phyloP scores from a whole-genome alignment of 2,113 vertebrate species.

The Rhinolophus sinicus region DNA sequence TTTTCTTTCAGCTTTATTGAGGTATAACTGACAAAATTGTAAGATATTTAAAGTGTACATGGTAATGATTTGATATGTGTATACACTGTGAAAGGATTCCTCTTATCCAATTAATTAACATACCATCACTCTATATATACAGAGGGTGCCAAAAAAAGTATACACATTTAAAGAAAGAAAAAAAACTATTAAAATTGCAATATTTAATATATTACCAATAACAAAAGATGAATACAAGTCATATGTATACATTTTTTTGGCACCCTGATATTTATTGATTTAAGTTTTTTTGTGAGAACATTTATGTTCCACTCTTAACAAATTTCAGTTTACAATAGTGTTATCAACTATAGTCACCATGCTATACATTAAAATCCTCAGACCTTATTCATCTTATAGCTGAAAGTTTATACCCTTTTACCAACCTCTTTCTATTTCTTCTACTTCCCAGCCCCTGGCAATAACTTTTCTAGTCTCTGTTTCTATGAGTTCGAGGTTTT shows the following conservation, averaged over 20 bases:
- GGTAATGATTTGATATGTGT: not conserved
- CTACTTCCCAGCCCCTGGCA: not conserved
- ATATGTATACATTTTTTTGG: no score
- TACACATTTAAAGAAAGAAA: no score
- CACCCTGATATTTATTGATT: not conserved
- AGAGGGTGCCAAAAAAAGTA: no score
- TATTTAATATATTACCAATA: no score
- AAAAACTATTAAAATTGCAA: no score
- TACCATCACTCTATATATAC: not conserved
- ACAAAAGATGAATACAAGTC: no score
- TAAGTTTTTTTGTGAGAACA: not conserved
- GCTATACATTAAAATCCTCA: not conserved
- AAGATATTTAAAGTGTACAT: not conserved
- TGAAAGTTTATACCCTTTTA: not conserved
- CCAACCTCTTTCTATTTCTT: not conserved
- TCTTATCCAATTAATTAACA: not conserved
- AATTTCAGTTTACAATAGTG: not conserved
- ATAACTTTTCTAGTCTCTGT: not conserved
- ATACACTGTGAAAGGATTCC: not conserved
- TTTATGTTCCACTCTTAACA: not conserved
- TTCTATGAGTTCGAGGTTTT: not conserved
- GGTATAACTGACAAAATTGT: not conserved
- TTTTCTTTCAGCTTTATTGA: slow-evolving; percentile 18
- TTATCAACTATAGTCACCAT: not conserved
- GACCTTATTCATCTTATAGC: not conserved